These are phyloP conservation scores for Lutjanus erythropterus DNA, from an alignment of 2,113 vertebrate species.

Conservation along the genomic window DNA sequence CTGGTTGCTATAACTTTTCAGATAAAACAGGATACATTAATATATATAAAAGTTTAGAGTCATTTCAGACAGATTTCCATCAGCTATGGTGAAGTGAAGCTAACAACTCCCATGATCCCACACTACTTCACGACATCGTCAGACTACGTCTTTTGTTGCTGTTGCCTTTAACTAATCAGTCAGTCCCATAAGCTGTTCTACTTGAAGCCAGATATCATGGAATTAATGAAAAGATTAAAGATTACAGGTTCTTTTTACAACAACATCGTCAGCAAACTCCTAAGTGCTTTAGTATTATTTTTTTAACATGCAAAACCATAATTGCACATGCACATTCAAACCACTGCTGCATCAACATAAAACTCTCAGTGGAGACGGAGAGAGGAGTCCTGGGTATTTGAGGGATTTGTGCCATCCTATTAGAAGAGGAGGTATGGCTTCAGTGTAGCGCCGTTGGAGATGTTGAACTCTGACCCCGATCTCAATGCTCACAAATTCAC, in stretches of 20 bases:
- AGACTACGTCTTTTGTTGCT: too few relatives aligned
- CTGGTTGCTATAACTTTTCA: too few relatives aligned
- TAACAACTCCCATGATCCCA: too few relatives aligned
- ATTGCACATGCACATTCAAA: slow-evolving; percentile 9
- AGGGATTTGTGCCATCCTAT: slow-evolving; percentile 43
- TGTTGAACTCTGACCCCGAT: slow-evolving; percentile 73
- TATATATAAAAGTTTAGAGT: too few relatives aligned
- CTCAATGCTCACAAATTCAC: slow-evolving; percentile 72
- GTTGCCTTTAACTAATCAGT: slow-evolving; percentile 28
- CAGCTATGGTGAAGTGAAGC: too few relatives aligned
- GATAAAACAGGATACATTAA: too few relatives aligned
- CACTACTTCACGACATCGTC: too few relatives aligned
- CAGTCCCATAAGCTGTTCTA: background rate
- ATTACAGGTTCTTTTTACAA: background rate
- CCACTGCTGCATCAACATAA: slow-evolving; percentile 20
- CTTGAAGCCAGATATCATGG: background rate
- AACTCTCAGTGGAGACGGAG: slow-evolving; percentile 30
- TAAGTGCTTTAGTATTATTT: background rate
- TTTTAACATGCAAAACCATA: slow-evolving; percentile 13
- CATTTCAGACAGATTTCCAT: too few relatives aligned
- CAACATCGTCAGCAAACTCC: background rate
- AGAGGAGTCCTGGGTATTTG: slow-evolving; percentile 8
- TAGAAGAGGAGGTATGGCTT: slow-evolving; percentile 38
- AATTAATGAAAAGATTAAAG: background rate
- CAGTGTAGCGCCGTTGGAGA: slow-evolving; percentile 11